These are phyloP conservation scores for Stegana nigrithorax DNA, from an alignment of 2,888 invertebrate species.

Conservation along the genomic window DNA sequence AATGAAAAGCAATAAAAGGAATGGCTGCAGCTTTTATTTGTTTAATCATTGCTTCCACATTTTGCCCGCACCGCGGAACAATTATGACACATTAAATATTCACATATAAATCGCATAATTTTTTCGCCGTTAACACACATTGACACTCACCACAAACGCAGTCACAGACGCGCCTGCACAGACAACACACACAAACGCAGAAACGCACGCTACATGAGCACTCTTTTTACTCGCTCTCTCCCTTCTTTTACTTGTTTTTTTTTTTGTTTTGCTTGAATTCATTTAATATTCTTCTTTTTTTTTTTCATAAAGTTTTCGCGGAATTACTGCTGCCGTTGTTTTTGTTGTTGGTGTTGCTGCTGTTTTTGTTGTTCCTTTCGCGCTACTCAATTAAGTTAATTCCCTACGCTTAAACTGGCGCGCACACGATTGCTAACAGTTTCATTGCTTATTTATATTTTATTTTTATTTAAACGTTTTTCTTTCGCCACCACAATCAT, in stretches of 20 bases:
- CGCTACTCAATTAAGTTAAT: conserved; percentile 54
- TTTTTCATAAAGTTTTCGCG: too few relatives aligned
- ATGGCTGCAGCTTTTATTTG: too few relatives aligned
- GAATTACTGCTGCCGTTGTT: not conserved
- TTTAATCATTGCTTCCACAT: too few relatives aligned
- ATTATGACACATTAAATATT: conserved; percentile 57
- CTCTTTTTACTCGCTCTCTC: not conserved
- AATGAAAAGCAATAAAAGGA: too few relatives aligned
- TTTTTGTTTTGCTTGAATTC: conserved; percentile 9
- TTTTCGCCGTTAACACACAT: conserved; percentile 14
- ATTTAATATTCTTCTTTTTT: too few relatives aligned
- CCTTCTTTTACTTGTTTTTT: not conserved
- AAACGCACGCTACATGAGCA: not conserved
- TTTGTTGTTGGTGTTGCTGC: conserved; percentile 8
- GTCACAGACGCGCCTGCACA: too few relatives aligned
- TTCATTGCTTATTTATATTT: conserved; percentile 41
- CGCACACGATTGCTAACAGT: too few relatives aligned
- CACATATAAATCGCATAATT: conserved; percentile 61
- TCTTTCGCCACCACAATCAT: too few relatives aligned
- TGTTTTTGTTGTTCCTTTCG: too few relatives aligned
- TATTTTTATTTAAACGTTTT: conserved; percentile 45
- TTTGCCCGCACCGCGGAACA: too few relatives aligned
- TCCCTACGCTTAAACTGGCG: too few relatives aligned
- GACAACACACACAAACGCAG: not conserved
- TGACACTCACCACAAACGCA: too few relatives aligned